phyloP scores from a whole-genome alignment of 2,113 vertebrate species.

The Zosterops pallidus region DNA sequence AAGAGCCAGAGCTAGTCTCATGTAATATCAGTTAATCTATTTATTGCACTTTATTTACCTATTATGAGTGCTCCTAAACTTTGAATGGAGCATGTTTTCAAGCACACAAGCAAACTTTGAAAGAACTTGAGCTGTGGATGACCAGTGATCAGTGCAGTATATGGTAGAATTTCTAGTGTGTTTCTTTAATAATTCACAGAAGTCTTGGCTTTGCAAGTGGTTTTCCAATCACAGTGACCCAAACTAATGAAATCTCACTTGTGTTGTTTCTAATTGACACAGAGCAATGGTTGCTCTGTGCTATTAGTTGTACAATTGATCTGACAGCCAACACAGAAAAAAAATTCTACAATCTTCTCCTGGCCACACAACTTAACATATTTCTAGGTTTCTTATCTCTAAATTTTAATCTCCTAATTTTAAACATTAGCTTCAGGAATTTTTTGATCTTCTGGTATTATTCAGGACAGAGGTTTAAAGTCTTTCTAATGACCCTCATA shows the following conservation, averaged over 20 bases:
- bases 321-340: not conserved
- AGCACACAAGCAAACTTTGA: not conserved
- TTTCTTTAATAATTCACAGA: not conserved
- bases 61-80: not conserved
- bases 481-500: not conserved
- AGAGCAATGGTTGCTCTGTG: not conserved
- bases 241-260: not conserved
- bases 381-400: not conserved
- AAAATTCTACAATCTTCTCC: not conserved
- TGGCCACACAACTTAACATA: not conserved
- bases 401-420: not conserved
- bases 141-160: not conserved
- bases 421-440: not conserved
- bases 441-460: not conserved
- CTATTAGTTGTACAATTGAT: not conserved
- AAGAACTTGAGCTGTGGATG: not conserved
- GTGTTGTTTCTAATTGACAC: not conserved
- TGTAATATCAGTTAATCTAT: not conserved
- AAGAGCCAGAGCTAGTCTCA: not conserved
- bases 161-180: not conserved
- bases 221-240: not conserved
- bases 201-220: not conserved
- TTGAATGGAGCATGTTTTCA: not conserved
- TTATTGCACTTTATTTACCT: not conserved
- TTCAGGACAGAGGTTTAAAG: not conserved